phyloP scores from a whole-genome alignment of 1,140 invertebrate species.

The Solenopsis fugax region DNA sequence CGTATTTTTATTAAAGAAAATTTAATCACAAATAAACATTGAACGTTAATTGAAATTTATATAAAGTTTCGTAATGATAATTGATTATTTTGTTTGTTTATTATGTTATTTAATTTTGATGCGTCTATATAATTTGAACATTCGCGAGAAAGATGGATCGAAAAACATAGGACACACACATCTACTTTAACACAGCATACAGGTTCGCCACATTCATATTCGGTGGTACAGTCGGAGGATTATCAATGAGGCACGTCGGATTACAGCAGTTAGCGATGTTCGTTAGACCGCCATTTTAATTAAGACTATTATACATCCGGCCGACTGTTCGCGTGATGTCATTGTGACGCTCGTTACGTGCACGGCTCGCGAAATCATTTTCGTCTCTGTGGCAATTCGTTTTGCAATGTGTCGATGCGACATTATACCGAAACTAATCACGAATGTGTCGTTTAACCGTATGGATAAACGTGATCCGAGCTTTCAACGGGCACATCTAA shows the following conservation, averaged over 20 bases:
- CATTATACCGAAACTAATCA: slow-evolving; percentile 51
- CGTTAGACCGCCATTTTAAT: slow-evolving; percentile 80
- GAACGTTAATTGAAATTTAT: neutral
- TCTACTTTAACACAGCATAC: neutral
- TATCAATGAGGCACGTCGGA: slow-evolving; percentile 76
- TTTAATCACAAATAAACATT: neutral
- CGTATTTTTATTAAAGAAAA: neutral
- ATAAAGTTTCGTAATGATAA: neutral
- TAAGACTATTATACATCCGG: slow-evolving; percentile 81
- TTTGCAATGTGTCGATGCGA: slow-evolving; percentile 50
- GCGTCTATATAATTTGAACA: neutral
- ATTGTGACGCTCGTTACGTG: slow-evolving; percentile 74
- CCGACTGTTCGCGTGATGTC: slow-evolving; percentile 75
- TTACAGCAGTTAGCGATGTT: slow-evolving; percentile 77
- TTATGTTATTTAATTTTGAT: neutral
- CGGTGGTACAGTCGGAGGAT: slow-evolving; percentile 63
- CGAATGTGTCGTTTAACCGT: slow-evolving; percentile 19
- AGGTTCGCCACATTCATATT: slow-evolving; percentile 41
- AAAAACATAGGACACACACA: neutral
- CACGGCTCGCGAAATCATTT: slow-evolving; percentile 68
- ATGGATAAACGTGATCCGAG: neutral
- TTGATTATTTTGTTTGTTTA: neutral
- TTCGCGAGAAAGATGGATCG: neutral
- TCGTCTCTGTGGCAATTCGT: slow-evolving; percentile 56
- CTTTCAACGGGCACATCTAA: slow-evolving; percentile 29